Base-by-base conservation (phyloP, 2,113 vertebrate genomes). In the Calyptommatus sinebrachiatus region DNA sequence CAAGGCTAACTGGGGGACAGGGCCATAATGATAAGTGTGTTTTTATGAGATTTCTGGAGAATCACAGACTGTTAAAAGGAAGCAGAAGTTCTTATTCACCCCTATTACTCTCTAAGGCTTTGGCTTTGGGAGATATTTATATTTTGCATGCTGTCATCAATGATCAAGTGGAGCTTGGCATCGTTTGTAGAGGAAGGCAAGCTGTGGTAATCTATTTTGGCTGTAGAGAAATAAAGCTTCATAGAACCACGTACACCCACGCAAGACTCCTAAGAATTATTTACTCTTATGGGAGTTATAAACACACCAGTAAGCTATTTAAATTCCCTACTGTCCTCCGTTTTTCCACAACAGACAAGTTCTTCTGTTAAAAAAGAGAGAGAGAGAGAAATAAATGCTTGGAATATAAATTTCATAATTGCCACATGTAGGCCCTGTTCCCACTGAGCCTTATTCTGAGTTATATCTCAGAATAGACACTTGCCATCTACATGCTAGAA, bases 171-270 rank as follows among this genome's bases (percentile, higher is more conserved):
- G 68, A 83, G 71, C 24, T 31, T 81, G 11, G 9, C 82, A 35
- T 68, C 80, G 73, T 11, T 83, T 86, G 84, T 78, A 87, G 84
- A 90, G 28, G 73, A 84, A 90, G 73, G 82, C 80, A 83, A 84
- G 85, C 50, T 83, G 84, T 76, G 68, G 68, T 85, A 77, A 88
- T 45, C 84, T 87, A 78, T 84, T 92, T 85, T 90, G 84, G 80
- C 81, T 0, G 41, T 68, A 76, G 84, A 83, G 79, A 75, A 90
- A 80, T 85, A 79, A 80, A 83, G 75, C 69, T 83, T 88, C 73
- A 71, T 80, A 81, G 84, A 84, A 86, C 84, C 83, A 85, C 84
- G 79, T 79, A 82, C 48, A 74, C 79, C 57, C 84, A 85, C 86
- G 83, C 71, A 84, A 73, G 83, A 72, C 73, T 22, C 24, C n/a